Conservation (phyloP, 2,113 vertebrate species). For the Ginglymostoma cirratum region DNA sequence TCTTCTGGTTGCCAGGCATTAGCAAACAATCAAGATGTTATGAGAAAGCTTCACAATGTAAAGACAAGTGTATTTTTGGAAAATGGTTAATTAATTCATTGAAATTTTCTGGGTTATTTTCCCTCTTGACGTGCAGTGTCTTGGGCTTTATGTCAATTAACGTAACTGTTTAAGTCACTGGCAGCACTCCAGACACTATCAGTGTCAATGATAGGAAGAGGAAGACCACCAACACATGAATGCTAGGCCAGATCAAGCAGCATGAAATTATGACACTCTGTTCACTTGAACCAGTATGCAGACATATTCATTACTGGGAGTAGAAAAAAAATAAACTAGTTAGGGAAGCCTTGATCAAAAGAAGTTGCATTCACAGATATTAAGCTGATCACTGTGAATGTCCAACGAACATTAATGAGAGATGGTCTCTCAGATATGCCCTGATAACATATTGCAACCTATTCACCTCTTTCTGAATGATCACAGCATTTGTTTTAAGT, state of each 20-base stretch:
- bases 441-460: not conserved
- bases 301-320: not conserved
- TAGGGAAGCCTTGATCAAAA: not conserved
- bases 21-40: not conserved
- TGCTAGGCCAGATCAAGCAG: not conserved
- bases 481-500: no score
- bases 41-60: not conserved
- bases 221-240: not conserved
- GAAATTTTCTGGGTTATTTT: not conserved
- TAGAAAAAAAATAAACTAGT: not conserved
- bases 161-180: not conserved
- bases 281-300: not conserved
- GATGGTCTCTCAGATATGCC: not conserved
- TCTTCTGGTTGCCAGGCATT: not conserved
- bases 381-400: not conserved
- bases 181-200: not conserved
- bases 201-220: not conserved
- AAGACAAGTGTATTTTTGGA: not conserved
- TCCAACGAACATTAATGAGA: not conserved
- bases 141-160: not conserved
- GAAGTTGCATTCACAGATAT: not conserved
- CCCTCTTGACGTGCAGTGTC: not conserved
- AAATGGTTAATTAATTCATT: not conserved
- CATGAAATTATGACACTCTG: not conserved
- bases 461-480: no score